Base-by-base conservation (phyloP, 2,113 vertebrate genomes). In the Siniperca knerii region DNA sequence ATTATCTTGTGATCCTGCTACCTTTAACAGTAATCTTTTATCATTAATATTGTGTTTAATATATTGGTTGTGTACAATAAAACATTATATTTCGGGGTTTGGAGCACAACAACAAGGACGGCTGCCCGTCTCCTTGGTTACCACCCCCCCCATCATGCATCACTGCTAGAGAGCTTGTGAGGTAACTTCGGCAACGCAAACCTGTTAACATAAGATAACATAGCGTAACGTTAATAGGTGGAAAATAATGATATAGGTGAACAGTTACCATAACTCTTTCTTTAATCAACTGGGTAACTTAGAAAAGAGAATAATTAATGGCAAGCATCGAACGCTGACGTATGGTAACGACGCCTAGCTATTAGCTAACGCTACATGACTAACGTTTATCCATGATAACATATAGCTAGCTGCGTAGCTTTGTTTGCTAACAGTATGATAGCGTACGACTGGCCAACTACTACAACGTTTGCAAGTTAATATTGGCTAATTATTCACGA, bases 71-170 rank as follows among this genome's bases (percentile, higher is more conserved):
- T 29, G 29, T 29, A 29, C 29, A 29, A 29, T 29, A 29, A 29
- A 29, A 29, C 29, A 29, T 29, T 29, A 29, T 1, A 29, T 29
- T 29, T 29, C 29, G 29, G 29, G 29, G 29, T 29, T 29, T 29
- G 29, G 29, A 29, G 29, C 29, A 29, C 29, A 29, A 29, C 29
- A 29, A 29, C 29, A 29, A 29, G 29, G 29, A 29, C 29, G 29
- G 29, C 29, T 29, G 35, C 35, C 35, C 35, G 35, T 37, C 35
- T 37, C 91, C 83, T 40, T 94, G 68, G 95, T 93, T 90, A 95
- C 95, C 83, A 61, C 21, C 62, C 25, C 85, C 15, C 95, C 95
- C 94, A 94, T 21, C 89, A 93, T 93, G 91, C 94, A 92, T 46
- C 83, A 35, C 66, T 87, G 40, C 35, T 1, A 2, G 18, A 75